phyloP scores from a whole-genome alignment of 2,113 vertebrate species.

The Erythrolamprus reginae region DNA sequence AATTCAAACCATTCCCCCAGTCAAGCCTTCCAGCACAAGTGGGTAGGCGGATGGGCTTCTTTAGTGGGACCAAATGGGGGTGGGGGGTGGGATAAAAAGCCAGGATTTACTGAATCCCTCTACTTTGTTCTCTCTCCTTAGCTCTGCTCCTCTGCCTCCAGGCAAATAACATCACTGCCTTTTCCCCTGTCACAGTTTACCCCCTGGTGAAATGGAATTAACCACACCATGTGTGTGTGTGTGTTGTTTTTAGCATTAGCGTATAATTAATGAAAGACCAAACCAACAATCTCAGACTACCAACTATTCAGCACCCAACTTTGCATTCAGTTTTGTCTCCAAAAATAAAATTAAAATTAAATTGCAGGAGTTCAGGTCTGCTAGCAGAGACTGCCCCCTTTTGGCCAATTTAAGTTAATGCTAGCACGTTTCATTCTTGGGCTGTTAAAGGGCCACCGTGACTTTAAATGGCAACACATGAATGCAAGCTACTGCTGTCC shows the following conservation, averaged over 20 bases:
- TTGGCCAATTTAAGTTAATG: neutral
- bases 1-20: constrained; percentile 26
- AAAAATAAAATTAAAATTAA: too few species aligned
- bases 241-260: neutral
- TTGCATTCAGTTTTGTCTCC: neutral
- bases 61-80: too few species aligned
- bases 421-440: neutral
- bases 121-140: neutral
- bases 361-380: too few species aligned
- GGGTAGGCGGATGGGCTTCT: neutral
- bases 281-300: neutral
- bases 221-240: neutral
- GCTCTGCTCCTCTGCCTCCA: neutral
- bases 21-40: neutral
- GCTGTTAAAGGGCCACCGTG: neutral
- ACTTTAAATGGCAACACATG: neutral
- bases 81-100: neutral
- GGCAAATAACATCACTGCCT: neutral
- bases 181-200: neutral
- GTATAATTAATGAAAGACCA: neutral
- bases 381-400: neutral
- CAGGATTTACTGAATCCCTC: neutral
- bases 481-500: neutral
- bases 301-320: neutral
- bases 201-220: neutral